Percentiles rank a stretch among this genome's conserved stretches.
phyloP scores from a whole-genome alignment of 1,140 invertebrate genomes.

The Ceratina japonica region DNA sequence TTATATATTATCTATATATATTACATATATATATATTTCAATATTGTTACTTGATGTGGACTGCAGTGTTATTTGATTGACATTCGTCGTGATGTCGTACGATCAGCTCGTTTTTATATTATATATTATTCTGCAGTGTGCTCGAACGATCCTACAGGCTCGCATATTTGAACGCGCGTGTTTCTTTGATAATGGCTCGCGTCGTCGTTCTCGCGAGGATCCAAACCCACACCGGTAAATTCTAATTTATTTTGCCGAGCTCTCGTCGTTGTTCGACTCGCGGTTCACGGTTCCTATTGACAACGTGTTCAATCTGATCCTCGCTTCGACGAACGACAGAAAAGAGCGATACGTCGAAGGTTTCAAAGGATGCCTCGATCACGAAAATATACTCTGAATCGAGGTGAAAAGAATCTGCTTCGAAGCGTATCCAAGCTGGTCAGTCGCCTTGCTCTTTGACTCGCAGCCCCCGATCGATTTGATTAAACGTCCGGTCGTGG shows the following conservation, averaged over 20 bases:
- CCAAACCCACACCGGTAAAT: neutral
- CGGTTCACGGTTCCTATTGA: neutral
- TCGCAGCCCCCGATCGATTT: constrained; percentile 29
- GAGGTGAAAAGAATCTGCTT: constrained; percentile 50
- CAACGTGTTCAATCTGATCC: constrained; percentile 38
- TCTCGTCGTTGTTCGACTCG: too few relatives aligned
- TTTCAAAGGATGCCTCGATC: constrained; percentile 48
- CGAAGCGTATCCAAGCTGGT: constrained; percentile 44
- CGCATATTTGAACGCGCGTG: constrained; percentile 20
- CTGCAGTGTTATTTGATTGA: constrained; percentile 64
- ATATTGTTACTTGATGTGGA: constrained; percentile 66
- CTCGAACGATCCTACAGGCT: constrained; percentile 52
- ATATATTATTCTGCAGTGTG: constrained; percentile 52
- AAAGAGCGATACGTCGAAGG: constrained; percentile 50
- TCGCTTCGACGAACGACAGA: constrained; percentile 53
- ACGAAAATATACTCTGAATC: constrained; percentile 20
- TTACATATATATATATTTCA: constrained; percentile 59
- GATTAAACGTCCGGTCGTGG: constrained; percentile 26
- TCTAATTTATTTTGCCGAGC: neutral
- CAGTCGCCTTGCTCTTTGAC: constrained; percentile 46
- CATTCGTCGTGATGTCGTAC: constrained; percentile 57
- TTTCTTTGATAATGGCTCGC: constrained; percentile 41
- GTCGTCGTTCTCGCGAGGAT: constrained; percentile 58
- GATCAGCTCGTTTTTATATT: constrained; percentile 57
- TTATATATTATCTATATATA: constrained; percentile 55